Conservation (phyloP, 2,888 invertebrate genomes). For the Heliconius sara region DNA sequence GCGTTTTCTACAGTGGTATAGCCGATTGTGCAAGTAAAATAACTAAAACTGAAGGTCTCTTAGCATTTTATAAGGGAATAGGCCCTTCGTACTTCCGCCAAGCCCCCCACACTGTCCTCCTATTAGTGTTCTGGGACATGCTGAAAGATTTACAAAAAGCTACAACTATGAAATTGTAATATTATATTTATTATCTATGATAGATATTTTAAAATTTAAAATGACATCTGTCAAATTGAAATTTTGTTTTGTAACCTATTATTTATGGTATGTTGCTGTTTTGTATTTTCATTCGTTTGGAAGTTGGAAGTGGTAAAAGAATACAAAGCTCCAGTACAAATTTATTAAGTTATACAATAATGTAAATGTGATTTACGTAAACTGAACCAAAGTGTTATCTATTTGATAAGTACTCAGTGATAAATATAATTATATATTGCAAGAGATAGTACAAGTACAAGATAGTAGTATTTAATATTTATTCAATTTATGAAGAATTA, state of each 20-base stretch:
- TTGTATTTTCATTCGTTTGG: background rate
- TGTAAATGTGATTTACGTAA: background rate
- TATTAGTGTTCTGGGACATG: constrained; percentile 94
- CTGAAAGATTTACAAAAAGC: constrained; percentile 79
- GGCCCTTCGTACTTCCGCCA: constrained; percentile 95
- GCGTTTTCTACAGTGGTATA: constrained; percentile 88
- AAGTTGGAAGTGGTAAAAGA: background rate
- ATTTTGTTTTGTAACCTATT: background rate
- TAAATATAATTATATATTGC: background rate
- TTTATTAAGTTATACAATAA: background rate
- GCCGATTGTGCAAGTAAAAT: constrained; percentile 91
- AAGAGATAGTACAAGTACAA: background rate
- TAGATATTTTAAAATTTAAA: background rate
- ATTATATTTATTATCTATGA: constrained; percentile 11
- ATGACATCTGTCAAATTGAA: background rate
- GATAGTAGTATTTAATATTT: background rate
- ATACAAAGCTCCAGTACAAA: background rate
- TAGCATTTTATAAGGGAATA: constrained; percentile 96
- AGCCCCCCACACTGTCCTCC: constrained; percentile 95
- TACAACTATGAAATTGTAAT: constrained; percentile 51
- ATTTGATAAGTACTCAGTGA: constrained; percentile 6
- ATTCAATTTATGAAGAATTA: background rate
- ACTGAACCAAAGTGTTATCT: background rate
- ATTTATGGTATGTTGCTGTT: background rate
- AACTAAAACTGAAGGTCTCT: constrained; percentile 88